Evolutionary conservation across 2,113 vertebrate genomes (phyloP), one percentile per base, ranked within the genome.

Genomic region (Callorhinus ursinus): DNA sequence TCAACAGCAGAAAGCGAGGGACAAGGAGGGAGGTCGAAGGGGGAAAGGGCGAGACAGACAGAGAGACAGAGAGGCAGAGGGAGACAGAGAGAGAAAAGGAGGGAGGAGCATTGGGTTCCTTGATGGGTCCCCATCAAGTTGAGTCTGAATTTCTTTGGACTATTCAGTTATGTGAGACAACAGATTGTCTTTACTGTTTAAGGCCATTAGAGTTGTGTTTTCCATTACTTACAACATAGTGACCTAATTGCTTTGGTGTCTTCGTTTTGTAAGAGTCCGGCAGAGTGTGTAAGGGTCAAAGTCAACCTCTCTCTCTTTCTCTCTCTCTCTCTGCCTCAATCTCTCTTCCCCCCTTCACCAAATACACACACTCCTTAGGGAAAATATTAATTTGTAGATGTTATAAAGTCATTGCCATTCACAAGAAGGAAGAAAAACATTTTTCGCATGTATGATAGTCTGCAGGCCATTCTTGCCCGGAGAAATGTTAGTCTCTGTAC

Each of bases 241-340:
- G 21, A 65, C 39, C 5, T 85, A 49, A 92, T 24, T 57, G 36
- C 82, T 77, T 39, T 12, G 33, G 15, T 51, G 63, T 46, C 72
- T 91, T 74, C 86, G 7, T 67, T 81, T 94, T 80, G n/a, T 49
- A 63, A 74, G 51, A 33, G 42, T 87, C 46, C 49, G n/a, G 26
- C 67, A 95, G 57, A 81, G 42, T 42, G 26, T 1, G 4, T 16
- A 65, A 72, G 9, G 21, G 7, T 36, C 69, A 69, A 85, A 39
- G 21, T 65, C 9, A 61, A 22, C 28, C 61, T 79, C 46, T 53
- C 18, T 63, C 72, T 63, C 69, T 42, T 11, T 14, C 21, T 89
- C 33, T 39, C 22, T 76, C 22, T 74, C 39, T 74, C 39, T 76
- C 42, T 76, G 39, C 72, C 72, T 28, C 72, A 76, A 12, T 76